Base-by-base conservation (phyloP, 2,113 vertebrate species). In the Osmerus eperlanus region DNA sequence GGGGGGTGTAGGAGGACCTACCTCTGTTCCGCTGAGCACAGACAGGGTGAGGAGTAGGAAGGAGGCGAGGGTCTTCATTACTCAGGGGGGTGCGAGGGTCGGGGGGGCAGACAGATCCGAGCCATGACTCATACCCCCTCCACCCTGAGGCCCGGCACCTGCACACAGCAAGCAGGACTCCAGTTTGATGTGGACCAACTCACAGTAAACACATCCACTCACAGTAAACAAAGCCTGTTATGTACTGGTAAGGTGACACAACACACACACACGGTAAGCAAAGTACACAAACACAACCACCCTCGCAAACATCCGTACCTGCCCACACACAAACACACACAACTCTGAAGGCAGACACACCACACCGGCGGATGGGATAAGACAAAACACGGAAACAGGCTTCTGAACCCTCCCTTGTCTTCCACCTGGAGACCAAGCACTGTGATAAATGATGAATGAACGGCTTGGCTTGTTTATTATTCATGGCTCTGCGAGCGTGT, bases 21-120 rank as follows among this genome's bases (percentile, higher is more conserved):
- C 86, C 84, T 82, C 61, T 15, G 62, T 67, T 68, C 65, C 83
- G 75, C 23, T 74, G 67, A 83, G 74, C 71, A 85, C 58, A 21
- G 66, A 65, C 4, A 80, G 52, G 65, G 85, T 69, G 66, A 86
- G 54, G 69, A 82, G 21, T 47, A 84, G 59, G 28, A 74, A 23
- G 36, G 54, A 4, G 71, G 65, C 53, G 16, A 28, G 15, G 67
- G 65, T 61, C 64, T 79, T 81, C 85, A 86, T 86, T 66, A 71
- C 85, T 86, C 23, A 73, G 63, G 65, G 68, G 62, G 16, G 59
- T 59, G 70, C 67, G 41, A 59, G 67, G n/a, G 52, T 0, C 32
- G n/a, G 69, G 25, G 58, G 64, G 61, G 19, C 54, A 65, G 51
- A 56, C 76, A 61, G 62, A 32, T 18, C 18, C 36, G 9, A 18